Percentiles rank a stretch among this genome's conserved stretches.
Conservation (phyloP, 1,140 invertebrate genomes). For the Palaemon carinicauda region DNA sequence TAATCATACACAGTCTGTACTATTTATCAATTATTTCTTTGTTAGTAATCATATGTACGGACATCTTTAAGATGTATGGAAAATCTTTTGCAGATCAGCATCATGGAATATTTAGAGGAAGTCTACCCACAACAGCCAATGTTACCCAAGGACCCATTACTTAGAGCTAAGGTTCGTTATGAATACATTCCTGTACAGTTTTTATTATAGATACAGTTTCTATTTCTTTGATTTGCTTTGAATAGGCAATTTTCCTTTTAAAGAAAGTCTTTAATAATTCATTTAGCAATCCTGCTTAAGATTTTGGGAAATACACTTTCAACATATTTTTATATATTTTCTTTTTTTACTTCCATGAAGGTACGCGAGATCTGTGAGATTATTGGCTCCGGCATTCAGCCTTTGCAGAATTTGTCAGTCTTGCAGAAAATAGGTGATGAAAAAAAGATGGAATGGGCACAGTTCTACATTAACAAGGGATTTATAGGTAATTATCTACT, state of each 20-base stretch:
- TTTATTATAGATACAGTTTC: not conserved
- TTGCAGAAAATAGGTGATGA: slow-evolving; percentile 75
- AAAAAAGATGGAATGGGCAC: slow-evolving; percentile 76
- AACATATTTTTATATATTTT: no score
- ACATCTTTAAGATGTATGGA: not conserved
- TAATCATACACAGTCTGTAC: no score
- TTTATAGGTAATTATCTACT: slow-evolving; percentile 72
- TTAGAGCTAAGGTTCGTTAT: slow-evolving; percentile 79
- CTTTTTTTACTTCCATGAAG: slow-evolving; percentile 63
- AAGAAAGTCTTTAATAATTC: no score
- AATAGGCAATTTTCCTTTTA: no score
- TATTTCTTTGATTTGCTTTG: no score
- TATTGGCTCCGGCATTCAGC: slow-evolving; percentile 93
- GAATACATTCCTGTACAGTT: not conserved
- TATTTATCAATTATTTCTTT: no score
- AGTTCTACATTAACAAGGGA: slow-evolving; percentile 89
- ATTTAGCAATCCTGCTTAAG: no score
- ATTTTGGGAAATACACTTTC: no score
- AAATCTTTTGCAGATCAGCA: slow-evolving; percentile 73
- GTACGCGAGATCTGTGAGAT: slow-evolving; percentile 79
- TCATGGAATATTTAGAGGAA: slow-evolving; percentile 96
- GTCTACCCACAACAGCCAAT: slow-evolving; percentile 83
- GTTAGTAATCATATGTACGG: not conserved
- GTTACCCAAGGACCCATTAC: slow-evolving; percentile 85
- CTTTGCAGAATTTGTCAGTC: slow-evolving; percentile 91